A percentile compares a stretch with the other conserved stretches of the same genome.
Evolutionary conservation across 2,113 vertebrate genomes (phyloP).

Genomic region (Sterrhoptilus dennistouni): DNA sequence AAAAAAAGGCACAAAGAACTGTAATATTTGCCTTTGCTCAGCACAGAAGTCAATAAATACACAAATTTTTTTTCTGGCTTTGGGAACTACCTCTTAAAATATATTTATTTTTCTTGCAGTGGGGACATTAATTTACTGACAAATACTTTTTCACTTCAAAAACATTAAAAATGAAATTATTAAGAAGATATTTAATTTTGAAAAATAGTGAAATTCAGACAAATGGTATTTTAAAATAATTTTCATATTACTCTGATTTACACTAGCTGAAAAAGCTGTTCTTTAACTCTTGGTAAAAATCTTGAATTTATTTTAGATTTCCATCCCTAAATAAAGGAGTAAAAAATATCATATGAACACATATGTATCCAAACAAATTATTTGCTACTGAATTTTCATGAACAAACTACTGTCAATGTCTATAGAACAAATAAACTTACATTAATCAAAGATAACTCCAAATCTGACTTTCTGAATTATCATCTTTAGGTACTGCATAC

Average conservation of each 20-base stretch:
- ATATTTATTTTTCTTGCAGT: background rate
- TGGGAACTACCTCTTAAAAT: background rate
- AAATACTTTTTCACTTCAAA: background rate
- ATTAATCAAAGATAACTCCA: background rate
- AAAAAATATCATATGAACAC: background rate
- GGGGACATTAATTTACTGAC: background rate
- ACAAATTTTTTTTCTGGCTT: background rate
- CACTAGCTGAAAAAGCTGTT: background rate
- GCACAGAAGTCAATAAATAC: background rate
- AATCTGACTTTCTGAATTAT: background rate
- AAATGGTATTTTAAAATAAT: background rate
- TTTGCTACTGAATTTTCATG: accelerated
- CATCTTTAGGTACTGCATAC: background rate
- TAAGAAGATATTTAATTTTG: background rate
- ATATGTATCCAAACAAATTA: background rate
- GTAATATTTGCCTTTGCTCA: background rate
- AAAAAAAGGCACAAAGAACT: background rate
- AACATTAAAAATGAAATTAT: background rate
- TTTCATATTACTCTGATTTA: background rate
- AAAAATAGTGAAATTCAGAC: background rate
- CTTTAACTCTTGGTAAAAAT: background rate
- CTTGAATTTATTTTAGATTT: background rate
- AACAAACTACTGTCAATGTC: background rate
- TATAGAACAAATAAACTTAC: background rate
- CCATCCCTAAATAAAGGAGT: background rate